phyloP scores from a whole-genome alignment of 2,797 vertebrate genomes.

The Rhincodon typus region DNA sequence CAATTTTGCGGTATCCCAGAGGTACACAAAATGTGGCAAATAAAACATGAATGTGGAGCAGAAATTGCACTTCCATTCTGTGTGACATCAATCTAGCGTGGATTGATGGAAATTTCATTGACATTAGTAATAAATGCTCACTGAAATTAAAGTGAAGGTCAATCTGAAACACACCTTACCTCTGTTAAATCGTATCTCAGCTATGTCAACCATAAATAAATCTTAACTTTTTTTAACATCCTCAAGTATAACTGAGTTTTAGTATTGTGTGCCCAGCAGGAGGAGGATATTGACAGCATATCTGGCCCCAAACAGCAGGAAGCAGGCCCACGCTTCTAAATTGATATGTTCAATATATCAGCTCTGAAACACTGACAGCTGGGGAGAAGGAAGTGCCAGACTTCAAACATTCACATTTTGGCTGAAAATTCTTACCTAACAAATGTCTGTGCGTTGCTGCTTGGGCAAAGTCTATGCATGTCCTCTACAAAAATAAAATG shows the following conservation, averaged over 20 bases:
- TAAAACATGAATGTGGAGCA: neutral
- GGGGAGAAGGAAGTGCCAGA: neutral
- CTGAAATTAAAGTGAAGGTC: neutral
- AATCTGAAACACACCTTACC: neutral
- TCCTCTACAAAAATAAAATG: neutral
- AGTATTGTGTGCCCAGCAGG: neutral
- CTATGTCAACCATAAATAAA: neutral
- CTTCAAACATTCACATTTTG: neutral
- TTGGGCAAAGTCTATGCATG: no score
- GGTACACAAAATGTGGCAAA: neutral
- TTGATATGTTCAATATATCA: neutral
- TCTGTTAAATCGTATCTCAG: neutral
- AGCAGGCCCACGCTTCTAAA: neutral
- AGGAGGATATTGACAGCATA: neutral
- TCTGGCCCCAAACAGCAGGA: neutral
- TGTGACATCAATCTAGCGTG: neutral
- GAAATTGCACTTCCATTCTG: constrained; percentile 10
- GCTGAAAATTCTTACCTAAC: neutral
- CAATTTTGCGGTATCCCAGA: neutral
- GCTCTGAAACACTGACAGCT: neutral
- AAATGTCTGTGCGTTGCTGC: neutral
- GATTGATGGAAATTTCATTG: neutral
- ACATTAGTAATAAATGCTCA: neutral
- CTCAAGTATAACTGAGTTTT: neutral
- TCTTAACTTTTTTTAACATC: neutral